phyloP scores from a whole-genome alignment of 2,797 vertebrate genomes.

The Hoplostethus mediterraneus region DNA sequence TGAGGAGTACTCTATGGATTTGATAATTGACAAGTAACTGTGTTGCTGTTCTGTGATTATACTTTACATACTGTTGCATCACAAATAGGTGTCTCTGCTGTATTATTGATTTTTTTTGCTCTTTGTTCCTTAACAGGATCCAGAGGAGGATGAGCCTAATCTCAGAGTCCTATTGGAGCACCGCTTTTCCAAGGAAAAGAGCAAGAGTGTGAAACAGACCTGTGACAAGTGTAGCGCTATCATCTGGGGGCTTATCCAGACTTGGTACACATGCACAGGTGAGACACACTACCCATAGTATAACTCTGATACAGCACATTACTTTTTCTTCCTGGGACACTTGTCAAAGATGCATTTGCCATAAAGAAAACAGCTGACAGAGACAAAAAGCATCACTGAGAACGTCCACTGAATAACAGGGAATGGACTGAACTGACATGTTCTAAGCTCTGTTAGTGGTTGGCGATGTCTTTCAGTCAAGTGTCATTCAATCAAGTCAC shows the following conservation, averaged over 20 bases:
- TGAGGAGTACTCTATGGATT: neutral
- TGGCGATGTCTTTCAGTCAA: too few species aligned
- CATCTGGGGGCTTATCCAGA: constrained; percentile 98
- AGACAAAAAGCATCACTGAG: too few species aligned
- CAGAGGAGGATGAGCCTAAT: constrained; percentile 94
- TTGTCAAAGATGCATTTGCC: too few species aligned
- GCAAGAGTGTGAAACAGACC: constrained; percentile 96
- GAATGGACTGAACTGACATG: too few species aligned
- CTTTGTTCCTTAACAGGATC: constrained; percentile 84
- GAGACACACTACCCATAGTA: constrained; percentile 34
- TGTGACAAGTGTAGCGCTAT: constrained; percentile 96
- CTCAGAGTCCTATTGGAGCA: constrained; percentile 92
- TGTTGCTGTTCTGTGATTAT: neutral
- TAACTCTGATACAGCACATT: neutral
- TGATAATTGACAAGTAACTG: neutral
- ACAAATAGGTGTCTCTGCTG: neutral
- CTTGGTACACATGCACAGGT: constrained; percentile 99
- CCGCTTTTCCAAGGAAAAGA: constrained; percentile 97
- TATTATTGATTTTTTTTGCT: neutral
- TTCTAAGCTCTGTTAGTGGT: too few species aligned
- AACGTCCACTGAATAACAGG: too few species aligned
- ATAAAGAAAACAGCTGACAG: too few species aligned
- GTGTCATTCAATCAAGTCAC: too few species aligned
- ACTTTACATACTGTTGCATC: neutral
- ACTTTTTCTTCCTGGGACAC: too few species aligned